Evolutionary conservation across 2,797 vertebrate genomes (phyloP).

Genomic region (Florisuga fusca): DNA sequence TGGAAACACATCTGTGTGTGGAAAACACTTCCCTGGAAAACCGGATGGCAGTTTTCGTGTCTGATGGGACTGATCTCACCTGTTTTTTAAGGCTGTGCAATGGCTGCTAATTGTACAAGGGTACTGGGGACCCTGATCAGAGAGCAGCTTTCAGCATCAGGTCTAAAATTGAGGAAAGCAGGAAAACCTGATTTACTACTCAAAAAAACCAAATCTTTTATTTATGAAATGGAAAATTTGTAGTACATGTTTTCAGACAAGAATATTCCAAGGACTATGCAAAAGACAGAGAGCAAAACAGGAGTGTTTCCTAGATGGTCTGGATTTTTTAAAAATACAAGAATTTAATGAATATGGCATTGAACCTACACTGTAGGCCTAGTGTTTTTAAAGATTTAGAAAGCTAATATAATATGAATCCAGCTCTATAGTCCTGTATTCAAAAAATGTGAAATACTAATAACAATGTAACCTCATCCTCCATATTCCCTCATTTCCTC

Average conservation of each 20-base stretch:
- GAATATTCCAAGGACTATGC: not conserved
- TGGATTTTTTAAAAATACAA: conserved; percentile 4
- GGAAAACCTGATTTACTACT: conserved; percentile 59
- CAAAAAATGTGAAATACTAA: conserved; percentile 60
- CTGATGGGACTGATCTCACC: conserved; percentile 31
- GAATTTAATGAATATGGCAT: conserved; percentile 8
- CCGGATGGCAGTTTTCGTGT: not conserved
- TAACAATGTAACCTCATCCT: conserved; percentile 58
- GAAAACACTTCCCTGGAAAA: conserved; percentile 30
- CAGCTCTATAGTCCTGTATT: conserved; percentile 17
- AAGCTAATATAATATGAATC: conserved; percentile 43
- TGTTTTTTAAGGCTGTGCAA: not conserved
- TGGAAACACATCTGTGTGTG: not conserved
- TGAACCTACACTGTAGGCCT: not conserved
- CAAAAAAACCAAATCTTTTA: conserved; percentile 1
- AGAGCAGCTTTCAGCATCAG: conserved; percentile 47
- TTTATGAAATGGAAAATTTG: conserved; percentile 34
- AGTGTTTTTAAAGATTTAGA: conserved; percentile 40
- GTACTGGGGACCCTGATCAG: conserved; percentile 22
- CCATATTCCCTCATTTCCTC: conserved; percentile 65
- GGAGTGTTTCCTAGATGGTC: not conserved
- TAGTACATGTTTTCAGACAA: not conserved
- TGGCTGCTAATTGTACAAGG: not conserved
- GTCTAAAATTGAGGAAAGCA: conserved; percentile 46
- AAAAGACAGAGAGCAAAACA: not conserved